A percentile compares a stretch with the other conserved stretches of the same genome.
Conservation (phyloP, 2,113 vertebrate genomes). For the Neodontobutis hainanensis region DNA sequence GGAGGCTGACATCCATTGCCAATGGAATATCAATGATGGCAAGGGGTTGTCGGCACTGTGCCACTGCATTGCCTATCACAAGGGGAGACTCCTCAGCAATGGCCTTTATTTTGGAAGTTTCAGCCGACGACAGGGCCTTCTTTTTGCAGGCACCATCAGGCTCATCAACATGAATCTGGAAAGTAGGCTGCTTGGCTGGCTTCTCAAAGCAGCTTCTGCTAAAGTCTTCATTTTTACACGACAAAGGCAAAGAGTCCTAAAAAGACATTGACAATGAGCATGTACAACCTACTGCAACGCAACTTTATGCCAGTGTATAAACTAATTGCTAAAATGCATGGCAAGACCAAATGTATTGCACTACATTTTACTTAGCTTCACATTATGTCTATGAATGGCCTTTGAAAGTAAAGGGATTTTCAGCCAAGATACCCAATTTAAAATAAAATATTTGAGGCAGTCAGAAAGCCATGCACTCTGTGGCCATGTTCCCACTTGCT, state of each 20-base stretch:
- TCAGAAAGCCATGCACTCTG: too few relatives aligned
- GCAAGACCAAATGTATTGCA: too few relatives aligned
- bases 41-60: constrained; percentile 83
- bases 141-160: constrained; percentile 75
- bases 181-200: constrained; percentile 64
- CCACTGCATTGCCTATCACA: constrained; percentile 73
- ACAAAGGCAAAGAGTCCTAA: constrained; percentile 49
- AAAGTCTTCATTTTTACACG: constrained; percentile 77
- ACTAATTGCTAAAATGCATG: too few relatives aligned
- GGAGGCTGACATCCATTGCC: constrained; percentile 85
- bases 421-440: too few relatives aligned
- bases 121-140: constrained; percentile 31
- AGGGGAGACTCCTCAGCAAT: constrained; percentile 59
- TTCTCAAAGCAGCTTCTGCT: constrained; percentile 73
- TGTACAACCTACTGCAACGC: too few relatives aligned
- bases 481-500: too few relatives aligned
- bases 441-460: too few relatives aligned
- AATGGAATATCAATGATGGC: constrained; percentile 79
- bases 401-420: too few relatives aligned
- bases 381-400: too few relatives aligned
- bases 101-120: constrained; percentile 35
- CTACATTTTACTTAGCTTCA: too few relatives aligned
- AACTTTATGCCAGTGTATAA: too few relatives aligned
- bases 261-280: neutral
- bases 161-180: constrained; percentile 86